Evolutionary conservation across 2,888 invertebrate genomes (phyloP).

Genomic region (Drosophila kambysellisi): DNA sequence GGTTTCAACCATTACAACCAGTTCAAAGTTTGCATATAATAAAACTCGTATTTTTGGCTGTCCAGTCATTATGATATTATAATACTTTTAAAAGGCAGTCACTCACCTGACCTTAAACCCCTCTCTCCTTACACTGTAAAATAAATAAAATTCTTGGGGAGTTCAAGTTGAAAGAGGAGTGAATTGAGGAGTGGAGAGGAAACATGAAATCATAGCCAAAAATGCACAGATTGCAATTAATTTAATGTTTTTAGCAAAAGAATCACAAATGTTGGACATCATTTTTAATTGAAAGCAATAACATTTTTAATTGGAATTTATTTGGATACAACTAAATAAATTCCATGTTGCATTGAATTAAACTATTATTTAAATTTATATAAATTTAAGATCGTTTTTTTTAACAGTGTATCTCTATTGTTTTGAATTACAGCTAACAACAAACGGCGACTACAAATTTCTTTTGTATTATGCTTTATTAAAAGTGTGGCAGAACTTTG

Average conservation of each 20-base stretch:
- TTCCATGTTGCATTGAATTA: not conserved
- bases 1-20: conserved; percentile 7
- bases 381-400: not conserved
- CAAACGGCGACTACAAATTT: conserved; percentile 39
- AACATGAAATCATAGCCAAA: not conserved
- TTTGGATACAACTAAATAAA: not conserved
- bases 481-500: conserved; percentile 77
- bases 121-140: not conserved
- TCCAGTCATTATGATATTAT: conserved; percentile 24
- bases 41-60: not conserved
- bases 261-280: not conserved
- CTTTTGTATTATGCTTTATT: conserved; percentile 54
- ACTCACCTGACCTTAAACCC: conserved; percentile 12
- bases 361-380: not conserved
- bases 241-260: not conserved
- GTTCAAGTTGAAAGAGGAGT: not conserved
- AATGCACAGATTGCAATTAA: not conserved
- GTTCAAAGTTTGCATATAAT: conserved; percentile 17
- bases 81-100: conserved; percentile 19
- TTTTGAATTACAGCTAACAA: conserved; percentile 47
- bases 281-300: not conserved
- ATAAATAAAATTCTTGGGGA: not conserved
- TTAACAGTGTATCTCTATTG: not conserved
- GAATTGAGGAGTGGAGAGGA: not conserved
- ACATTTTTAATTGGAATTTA: not conserved